Conservation (phyloP, 1,140 invertebrate genomes). For the Ditylenchus dipsaci region DNA sequence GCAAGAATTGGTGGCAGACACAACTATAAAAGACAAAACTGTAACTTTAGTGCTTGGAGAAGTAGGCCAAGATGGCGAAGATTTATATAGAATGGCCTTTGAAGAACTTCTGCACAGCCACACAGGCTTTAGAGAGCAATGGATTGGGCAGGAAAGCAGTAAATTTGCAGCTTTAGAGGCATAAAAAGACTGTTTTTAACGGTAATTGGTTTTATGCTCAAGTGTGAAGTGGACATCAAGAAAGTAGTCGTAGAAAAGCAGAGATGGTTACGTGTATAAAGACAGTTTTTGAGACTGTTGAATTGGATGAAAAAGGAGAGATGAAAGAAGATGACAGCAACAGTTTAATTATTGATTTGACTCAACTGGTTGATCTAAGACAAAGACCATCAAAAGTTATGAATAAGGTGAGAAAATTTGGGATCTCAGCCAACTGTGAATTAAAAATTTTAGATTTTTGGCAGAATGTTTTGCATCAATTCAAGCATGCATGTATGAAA, state of each 20-base stretch:
- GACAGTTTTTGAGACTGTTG: too few relatives aligned
- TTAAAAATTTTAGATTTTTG: too few relatives aligned
- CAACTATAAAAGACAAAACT: background rate
- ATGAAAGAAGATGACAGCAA: background rate
- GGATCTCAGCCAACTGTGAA: too few relatives aligned
- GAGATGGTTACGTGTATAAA: too few relatives aligned
- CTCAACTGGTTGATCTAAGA: background rate
- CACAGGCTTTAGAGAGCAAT: background rate
- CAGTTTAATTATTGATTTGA: background rate
- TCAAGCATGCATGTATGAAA: too few relatives aligned
- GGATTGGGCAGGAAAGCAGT: background rate
- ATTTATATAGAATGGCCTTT: background rate
- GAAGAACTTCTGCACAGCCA: background rate
- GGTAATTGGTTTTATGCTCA: too few relatives aligned
- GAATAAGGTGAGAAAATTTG: background rate
- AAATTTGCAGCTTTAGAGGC: too few relatives aligned
- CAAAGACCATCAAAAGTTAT: background rate
- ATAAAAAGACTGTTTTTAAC: too few relatives aligned
- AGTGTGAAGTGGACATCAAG: too few relatives aligned
- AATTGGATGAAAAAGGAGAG: background rate
- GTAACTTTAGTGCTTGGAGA: background rate
- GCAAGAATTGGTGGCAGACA: background rate
- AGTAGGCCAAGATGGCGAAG: background rate
- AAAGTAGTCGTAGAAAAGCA: too few relatives aligned
- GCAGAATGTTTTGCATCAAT: too few relatives aligned